phyloP scores from a whole-genome alignment of 2,113 vertebrate genomes.

The Ondatra zibethicus region DNA sequence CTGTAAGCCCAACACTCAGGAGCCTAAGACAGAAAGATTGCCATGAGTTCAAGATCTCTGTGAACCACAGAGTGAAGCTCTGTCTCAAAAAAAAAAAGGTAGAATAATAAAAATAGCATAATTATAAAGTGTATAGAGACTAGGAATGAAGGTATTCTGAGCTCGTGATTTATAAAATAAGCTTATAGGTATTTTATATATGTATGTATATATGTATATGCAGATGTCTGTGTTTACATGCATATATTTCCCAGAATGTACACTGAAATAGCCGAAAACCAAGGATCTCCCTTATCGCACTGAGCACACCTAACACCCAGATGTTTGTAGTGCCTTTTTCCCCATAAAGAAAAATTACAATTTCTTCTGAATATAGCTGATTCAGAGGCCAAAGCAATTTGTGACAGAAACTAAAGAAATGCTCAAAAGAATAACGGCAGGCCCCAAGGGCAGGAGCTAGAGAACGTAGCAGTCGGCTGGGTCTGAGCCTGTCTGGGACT shows the following conservation, averaged over 20 bases:
- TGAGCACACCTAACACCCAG: neutral
- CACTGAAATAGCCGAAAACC: neutral
- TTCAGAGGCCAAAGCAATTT: neutral
- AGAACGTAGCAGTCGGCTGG: neutral
- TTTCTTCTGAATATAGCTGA: neutral
- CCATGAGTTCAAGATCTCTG: neutral
- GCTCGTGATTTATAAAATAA: neutral
- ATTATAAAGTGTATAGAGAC: neutral
- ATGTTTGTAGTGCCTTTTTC: neutral
- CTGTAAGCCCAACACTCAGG: neutral
- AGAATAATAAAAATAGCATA: neutral
- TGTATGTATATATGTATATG: neutral
- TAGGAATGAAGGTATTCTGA: too few species aligned
- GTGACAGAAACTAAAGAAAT: neutral
- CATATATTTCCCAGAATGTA: neutral
- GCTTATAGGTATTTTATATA: neutral
- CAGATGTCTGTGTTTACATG: neutral
- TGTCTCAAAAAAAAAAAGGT: neutral
- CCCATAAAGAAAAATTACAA: neutral
- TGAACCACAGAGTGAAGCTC: neutral
- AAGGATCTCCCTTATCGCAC: neutral
- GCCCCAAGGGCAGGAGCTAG: neutral
- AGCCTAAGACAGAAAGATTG: neutral
- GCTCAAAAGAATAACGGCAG: neutral
- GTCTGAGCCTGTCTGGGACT: neutral